Conservation (phyloP, 2,797 vertebrate species). For the Cheirogaleus major region DNA sequence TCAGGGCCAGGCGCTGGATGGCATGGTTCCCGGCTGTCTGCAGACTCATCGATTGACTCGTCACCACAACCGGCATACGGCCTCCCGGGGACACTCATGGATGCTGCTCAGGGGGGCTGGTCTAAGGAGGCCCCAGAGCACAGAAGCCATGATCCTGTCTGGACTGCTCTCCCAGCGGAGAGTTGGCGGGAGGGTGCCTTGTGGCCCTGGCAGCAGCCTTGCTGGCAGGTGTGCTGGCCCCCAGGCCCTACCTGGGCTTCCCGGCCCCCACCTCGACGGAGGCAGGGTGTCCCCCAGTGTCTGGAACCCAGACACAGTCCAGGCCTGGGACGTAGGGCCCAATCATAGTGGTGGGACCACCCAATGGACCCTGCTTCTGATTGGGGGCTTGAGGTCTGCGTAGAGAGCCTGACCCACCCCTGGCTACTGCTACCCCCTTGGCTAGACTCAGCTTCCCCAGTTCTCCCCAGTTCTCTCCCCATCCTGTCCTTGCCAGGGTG, state of each 20-base stretch:
- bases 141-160: too few species aligned
- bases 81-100: fast-evolving
- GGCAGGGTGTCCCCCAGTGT: background rate
- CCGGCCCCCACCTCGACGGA: background rate
- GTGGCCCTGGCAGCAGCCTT: fast-evolving
- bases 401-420: background rate
- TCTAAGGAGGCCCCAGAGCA: background rate
- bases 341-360: too few species aligned
- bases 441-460: too few species aligned
- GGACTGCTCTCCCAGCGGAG: background rate
- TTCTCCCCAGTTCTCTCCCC: background rate
- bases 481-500: too few species aligned
- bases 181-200: fast-evolving
- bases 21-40: fast-evolving
- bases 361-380: background rate
- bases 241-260: background rate
- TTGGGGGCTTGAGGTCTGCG: background rate
- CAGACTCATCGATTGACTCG: fast-evolving
- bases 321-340: background rate
- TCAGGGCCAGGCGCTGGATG: fast-evolving
- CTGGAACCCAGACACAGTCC: background rate
- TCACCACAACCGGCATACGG: background rate
- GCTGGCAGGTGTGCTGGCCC: too few species aligned
- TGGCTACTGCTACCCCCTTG: background rate
- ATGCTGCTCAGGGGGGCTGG: fast-evolving